Conservation (phyloP, 1,140 invertebrate genomes). For the Cydia pomonella region DNA sequence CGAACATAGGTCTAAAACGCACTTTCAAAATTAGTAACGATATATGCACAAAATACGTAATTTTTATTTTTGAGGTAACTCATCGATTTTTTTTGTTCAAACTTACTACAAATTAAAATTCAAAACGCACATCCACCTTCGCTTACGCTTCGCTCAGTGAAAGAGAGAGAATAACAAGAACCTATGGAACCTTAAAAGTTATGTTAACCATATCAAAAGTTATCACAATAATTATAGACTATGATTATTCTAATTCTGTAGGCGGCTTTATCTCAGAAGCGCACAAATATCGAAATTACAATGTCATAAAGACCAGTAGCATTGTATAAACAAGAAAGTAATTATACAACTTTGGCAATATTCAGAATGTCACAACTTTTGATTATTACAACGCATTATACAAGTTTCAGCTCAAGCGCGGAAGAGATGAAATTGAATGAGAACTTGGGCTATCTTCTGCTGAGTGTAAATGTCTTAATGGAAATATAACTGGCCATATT, state of each 20-base stretch:
- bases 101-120: no score
- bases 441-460: constrained; percentile 6
- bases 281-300: background rate
- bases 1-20: no score
- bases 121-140: no score
- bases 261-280: background rate
- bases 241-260: background rate
- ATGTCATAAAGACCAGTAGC: constrained; percentile 4
- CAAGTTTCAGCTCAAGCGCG: background rate
- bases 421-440: constrained; percentile 18
- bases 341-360: constrained; percentile 30
- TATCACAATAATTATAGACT: background rate
- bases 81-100: no score
- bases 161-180: no score
- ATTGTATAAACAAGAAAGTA: constrained; percentile 32
- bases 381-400: constrained; percentile 15
- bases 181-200: no score
- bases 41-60: no score
- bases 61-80: no score
- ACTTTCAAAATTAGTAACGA: no score
- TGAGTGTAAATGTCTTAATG: background rate
- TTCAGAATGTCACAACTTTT: constrained; percentile 23
- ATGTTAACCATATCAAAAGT: background rate
- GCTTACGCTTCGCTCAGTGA: no score
- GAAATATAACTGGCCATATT: background rate